Conservation (phyloP, 2,113 vertebrate genomes). For the Phycodurus eques region DNA sequence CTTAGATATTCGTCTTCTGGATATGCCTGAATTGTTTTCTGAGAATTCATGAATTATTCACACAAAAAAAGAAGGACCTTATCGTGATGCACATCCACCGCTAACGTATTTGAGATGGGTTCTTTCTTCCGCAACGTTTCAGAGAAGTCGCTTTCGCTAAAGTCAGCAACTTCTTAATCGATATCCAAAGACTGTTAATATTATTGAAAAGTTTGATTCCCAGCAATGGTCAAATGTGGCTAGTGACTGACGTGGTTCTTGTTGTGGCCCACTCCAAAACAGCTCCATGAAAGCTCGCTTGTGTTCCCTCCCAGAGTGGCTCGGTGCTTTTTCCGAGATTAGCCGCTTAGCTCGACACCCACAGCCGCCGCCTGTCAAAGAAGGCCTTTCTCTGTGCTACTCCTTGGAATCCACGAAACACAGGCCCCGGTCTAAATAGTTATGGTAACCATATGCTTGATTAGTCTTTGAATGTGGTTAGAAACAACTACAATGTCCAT, state of each 20-base stretch:
- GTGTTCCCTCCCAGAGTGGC: conserved; percentile 67
- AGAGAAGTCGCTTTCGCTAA: neutral
- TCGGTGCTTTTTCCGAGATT: conserved; percentile 79
- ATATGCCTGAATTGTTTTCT: neutral
- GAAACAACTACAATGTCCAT: too few relatives aligned
- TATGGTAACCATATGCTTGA: conserved; percentile 59
- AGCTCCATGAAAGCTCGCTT: conserved; percentile 75
- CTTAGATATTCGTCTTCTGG: neutral
- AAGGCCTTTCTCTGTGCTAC: conserved; percentile 69
- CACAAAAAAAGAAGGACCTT: neutral
- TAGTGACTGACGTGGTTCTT: conserved; percentile 54
- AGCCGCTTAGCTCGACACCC: conserved; percentile 77
- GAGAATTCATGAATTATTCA: neutral
- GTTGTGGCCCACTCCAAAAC: conserved; percentile 67
- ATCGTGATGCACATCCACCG: neutral
- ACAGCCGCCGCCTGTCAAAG: conserved; percentile 69
- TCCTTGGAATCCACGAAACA: conserved; percentile 63
- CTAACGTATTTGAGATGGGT: neutral
- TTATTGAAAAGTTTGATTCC: conserved; percentile 17
- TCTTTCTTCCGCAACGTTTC: neutral
- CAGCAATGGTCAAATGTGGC: conserved; percentile 23
- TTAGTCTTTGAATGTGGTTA: conserved; percentile 20
- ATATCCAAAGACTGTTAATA: neutral
- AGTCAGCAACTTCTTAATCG: neutral
- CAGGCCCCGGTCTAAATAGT: conserved; percentile 61